Evolutionary conservation across 2,797 vertebrate genomes (phyloP).

Genomic region (Tapera naevia): DNA sequence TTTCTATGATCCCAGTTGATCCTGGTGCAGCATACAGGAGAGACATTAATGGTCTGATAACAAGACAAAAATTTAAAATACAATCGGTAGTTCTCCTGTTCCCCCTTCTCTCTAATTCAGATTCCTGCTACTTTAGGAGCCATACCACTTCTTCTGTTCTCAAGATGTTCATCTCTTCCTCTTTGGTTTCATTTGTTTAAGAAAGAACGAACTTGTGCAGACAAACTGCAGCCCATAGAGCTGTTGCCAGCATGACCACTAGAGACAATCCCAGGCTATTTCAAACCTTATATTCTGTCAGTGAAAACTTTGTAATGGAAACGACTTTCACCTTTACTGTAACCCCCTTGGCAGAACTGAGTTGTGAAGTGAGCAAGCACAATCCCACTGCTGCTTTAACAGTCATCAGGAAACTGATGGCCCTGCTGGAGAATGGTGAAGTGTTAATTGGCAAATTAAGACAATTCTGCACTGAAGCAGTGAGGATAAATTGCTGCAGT

Average conservation of each 20-base stretch:
- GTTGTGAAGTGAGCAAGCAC: neutral
- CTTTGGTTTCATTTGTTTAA: neutral
- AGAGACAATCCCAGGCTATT: neutral
- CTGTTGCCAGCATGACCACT: neutral
- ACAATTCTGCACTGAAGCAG: neutral
- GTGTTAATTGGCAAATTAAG: slow-evolving; percentile 47
- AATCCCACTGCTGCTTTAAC: neutral
- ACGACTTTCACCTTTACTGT: neutral
- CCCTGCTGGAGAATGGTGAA: neutral
- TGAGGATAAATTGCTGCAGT: neutral
- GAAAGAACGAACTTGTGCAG: neutral
- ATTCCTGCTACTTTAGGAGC: neutral
- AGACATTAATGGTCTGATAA: neutral
- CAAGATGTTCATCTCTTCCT: too few relatives aligned
- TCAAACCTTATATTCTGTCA: neutral
- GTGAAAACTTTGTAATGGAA: neutral
- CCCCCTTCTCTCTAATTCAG: neutral
- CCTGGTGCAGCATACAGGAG: neutral
- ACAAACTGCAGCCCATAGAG: neutral
- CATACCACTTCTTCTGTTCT: neutral
- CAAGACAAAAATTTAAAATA: neutral
- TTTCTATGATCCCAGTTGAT: neutral
- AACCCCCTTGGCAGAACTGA: neutral
- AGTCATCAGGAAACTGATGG: neutral
- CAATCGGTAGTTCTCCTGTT: fast-evolving